Evolutionary conservation across 2,888 invertebrate genomes (phyloP), one percentile per base, ranked within the genome.

Genomic region (Drosophila nr. fundita): DNA sequence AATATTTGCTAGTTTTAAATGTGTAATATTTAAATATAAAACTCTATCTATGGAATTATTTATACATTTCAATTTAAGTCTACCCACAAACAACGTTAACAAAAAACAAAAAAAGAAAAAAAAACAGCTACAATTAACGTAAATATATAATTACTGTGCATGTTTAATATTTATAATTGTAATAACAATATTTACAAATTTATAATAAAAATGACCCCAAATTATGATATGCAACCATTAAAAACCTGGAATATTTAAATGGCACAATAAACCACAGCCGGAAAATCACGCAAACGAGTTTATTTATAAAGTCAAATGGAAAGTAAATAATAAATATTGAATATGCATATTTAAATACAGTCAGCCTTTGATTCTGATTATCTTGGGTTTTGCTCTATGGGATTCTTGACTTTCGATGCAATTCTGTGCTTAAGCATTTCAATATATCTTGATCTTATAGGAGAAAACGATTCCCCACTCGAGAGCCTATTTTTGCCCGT

Each of bases 131-230:
- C 64, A 76, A 87, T 77, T 78, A 68, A 80, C 76, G 69, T 78
- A 77, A 77, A 87, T 40, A 84, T 80, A 78, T 77, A 73, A 70
- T 54, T 78, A 82, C 72, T 75, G 70, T 86, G 87, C 83, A 87
- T 86, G 80, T 78, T 87, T 90, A 82, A 87, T 89, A 87, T 77
- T 86, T 88, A 83, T 76, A 83, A 76, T 76, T 83, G 81, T 81
- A 85, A 76, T 81, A 73, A 71, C 58, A 72, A 75, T 53, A 67
- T 54, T 36, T 69, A 64, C 15, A 49, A 50, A 67, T 50, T 55
- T 55, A 71, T 50, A 75, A 68, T 40, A 60, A 67, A 59, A 70
- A 60, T 13, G 18, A 69, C 60, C 61, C 45, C 55, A 60, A 53
- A 72, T 59, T 53, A 80, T 59, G 48, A 59, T 36, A 36, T 29